Evolutionary conservation across 1,140 invertebrate species (phyloP), one percentile per base, ranked within the genome.

Genomic region (Lordiphosa stackelbergi): DNA sequence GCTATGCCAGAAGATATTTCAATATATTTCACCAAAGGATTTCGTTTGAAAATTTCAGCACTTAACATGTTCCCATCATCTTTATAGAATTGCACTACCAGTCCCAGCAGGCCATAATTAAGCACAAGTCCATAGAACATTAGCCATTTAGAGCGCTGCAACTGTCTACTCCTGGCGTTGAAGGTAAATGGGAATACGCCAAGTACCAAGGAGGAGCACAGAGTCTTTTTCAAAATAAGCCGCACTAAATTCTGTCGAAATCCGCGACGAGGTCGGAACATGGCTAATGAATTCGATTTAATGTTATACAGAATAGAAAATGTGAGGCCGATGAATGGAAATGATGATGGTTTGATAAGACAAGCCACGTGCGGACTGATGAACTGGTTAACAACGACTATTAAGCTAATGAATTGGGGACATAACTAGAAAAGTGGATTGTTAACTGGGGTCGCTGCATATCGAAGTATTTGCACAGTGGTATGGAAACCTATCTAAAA

Each of bases 121-220:
- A 65, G 1, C 1, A 53, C 2, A 7, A 69, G 40, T 1, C 69
- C 65, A 22, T 69, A 72, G n/a, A 3, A 35, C 5, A 57, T 10
- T 1, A 69, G 19, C 46, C 60, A 69, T 12, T 12, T 16, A 0
- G 56, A 69, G 5, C 31, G 31, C 5, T 5, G 19, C n/a, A 78
- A 2, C 35, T 49, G 35, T 4, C 31, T 34, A 3, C 5, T 52
- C 10, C 43, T 40, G 5, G 13, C 6, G 10, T 35, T 5, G 12
- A 53, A 73, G 9, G 34, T 42, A 34, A 66, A 79, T 1, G 69
- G 73, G 16, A 78, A 54, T 16, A 78, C 9, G 0, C 73, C 74
- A 10, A 78, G 41, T 4, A 37, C 12, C 52, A 59, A 57, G 6
- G 73, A 77, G 0, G 9, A 8, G 11, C 60, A 61, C 0, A 69